phyloP scores from a whole-genome alignment of 2,113 vertebrate genomes.

The Xenopus laevis region DNA sequence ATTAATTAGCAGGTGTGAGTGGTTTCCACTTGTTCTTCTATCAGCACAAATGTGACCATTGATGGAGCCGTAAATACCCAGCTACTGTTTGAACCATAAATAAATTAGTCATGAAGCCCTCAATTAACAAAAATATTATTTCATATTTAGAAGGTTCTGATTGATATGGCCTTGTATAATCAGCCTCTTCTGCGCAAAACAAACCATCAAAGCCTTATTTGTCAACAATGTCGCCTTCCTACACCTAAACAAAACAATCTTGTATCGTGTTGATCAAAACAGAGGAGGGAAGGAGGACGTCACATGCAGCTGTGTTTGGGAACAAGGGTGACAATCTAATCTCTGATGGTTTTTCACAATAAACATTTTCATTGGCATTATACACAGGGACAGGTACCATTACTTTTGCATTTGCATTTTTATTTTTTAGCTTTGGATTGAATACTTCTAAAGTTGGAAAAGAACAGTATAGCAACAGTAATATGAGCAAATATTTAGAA shows the following conservation, averaged over 20 bases:
- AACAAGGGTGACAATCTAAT: no score
- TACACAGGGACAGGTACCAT: no score
- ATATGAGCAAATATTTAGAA: no score
- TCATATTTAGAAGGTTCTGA: slow-evolving; percentile 17
- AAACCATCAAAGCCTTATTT: slow-evolving; percentile 26
- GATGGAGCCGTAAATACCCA: neutral
- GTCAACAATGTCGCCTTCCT: neutral
- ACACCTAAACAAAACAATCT: neutral
- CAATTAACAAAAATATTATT: slow-evolving; percentile 1
- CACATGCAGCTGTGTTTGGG: neutral
- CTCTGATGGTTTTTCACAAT: no score
- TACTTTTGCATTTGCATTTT: no score
- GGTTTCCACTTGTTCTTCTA: no score
- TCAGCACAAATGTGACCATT: no score
- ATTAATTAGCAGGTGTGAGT: no score
- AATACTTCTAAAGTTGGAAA: no score
- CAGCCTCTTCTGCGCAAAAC: slow-evolving; percentile 1
- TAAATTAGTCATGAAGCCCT: neutral
- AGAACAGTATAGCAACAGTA: no score
- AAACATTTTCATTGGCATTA: no score
- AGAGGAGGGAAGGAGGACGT: neutral
- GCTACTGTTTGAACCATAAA: neutral
- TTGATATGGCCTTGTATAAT: slow-evolving; percentile 13
- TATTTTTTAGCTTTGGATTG: no score
- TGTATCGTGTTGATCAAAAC: slow-evolving; percentile 7